phyloP scores from a whole-genome alignment of 2,888 invertebrate species.

The Parthenolecanium corni region DNA sequence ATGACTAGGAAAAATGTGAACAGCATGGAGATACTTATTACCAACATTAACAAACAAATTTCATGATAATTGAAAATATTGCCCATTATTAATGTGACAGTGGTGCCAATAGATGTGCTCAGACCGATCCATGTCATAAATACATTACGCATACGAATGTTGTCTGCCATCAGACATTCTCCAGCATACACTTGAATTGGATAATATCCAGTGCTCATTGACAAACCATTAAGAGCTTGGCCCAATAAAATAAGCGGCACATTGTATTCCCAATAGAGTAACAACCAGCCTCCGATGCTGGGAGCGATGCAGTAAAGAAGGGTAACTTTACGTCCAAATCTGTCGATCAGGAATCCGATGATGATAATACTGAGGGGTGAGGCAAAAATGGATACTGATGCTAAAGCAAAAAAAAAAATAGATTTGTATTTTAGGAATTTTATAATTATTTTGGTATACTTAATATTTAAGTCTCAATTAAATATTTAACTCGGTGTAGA shows the following conservation, averaged over 20 bases:
- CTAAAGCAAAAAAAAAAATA: not conserved
- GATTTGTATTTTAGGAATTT: too few species aligned
- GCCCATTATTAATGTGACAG: conserved; percentile 45
- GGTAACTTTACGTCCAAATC: conserved; percentile 43
- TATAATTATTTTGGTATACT: too few species aligned
- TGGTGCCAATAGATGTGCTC: conserved; percentile 43
- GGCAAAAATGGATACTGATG: conserved; percentile 36
- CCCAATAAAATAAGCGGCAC: conserved; percentile 33
- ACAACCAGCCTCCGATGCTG: conserved; percentile 44
- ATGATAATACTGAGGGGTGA: conserved; percentile 46
- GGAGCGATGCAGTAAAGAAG: conserved; percentile 42
- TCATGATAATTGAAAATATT: conserved; percentile 39
- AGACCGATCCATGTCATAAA: conserved; percentile 47
- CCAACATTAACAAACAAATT: conserved; percentile 37
- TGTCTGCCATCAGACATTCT: conserved; percentile 38
- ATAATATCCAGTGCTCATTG: conserved; percentile 43
- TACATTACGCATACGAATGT: conserved; percentile 39
- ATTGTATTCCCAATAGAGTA: conserved; percentile 35
- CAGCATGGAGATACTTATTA: conserved; percentile 39
- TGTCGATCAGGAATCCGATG: conserved; percentile 44
- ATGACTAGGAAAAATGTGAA: conserved; percentile 38
- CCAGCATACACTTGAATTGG: conserved; percentile 47
- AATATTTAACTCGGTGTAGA: too few species aligned
- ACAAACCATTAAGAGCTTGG: conserved; percentile 38
- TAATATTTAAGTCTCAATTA: too few species aligned